Conservation (phyloP, 2,888 invertebrate genomes). For the Beris morrisii region DNA sequence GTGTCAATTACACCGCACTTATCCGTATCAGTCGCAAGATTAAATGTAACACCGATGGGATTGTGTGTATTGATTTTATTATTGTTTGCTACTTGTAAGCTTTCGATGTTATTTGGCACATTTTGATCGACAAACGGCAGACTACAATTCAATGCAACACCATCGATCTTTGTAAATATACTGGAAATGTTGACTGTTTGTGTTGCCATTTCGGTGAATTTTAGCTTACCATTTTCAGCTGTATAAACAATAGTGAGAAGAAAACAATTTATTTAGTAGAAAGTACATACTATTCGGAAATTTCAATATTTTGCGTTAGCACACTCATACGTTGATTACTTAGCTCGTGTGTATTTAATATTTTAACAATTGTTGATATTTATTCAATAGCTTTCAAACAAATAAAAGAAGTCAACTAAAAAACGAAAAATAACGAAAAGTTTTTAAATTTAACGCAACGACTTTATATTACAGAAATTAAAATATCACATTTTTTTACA, state of each 20-base stretch:
- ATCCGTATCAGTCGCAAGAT: slow-evolving; percentile 22
- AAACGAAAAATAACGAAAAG: too few species aligned
- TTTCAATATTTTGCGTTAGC: background rate
- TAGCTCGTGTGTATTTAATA: too few species aligned
- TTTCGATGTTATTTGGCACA: slow-evolving; percentile 52
- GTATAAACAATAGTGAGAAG: background rate
- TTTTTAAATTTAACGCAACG: too few species aligned
- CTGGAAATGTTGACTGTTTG: slow-evolving; percentile 54
- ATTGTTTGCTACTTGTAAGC: slow-evolving; percentile 50
- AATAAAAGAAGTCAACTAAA: too few species aligned
- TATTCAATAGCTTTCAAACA: too few species aligned
- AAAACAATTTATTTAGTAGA: slow-evolving; percentile 34
- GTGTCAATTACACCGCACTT: slow-evolving; percentile 40
- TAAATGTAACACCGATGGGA: slow-evolving; percentile 34
- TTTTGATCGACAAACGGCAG: slow-evolving; percentile 56
- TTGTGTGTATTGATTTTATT: slow-evolving; percentile 50
- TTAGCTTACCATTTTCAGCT: slow-evolving; percentile 49
- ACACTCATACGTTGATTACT: too few species aligned
- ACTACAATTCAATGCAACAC: slow-evolving; percentile 43
- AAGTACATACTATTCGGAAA: slow-evolving; percentile 4
- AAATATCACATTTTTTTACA: too few species aligned
- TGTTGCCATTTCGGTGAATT: slow-evolving; percentile 56
- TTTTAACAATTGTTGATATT: too few species aligned
- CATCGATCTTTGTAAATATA: slow-evolving; percentile 52
- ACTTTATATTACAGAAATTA: too few species aligned